phyloP scores from a whole-genome alignment of 2,113 vertebrate genomes.

The Crotalus helleri region DNA sequence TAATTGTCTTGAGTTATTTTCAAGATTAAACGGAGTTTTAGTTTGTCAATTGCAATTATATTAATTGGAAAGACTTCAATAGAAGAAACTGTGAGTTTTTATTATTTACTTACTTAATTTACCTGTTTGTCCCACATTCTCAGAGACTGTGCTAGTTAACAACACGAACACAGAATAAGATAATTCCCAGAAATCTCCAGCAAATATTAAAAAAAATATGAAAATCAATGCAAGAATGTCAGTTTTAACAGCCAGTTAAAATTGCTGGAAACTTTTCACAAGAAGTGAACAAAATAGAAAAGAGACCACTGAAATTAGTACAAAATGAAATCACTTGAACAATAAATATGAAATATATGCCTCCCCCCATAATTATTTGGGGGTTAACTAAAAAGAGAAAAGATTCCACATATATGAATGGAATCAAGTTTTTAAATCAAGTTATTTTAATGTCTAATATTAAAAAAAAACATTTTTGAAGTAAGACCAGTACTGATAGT shows the following conservation, averaged over 20 bases:
- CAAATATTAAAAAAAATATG: conserved; percentile 48
- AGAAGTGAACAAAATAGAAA: conserved; percentile 41
- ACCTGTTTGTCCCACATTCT: background rate
- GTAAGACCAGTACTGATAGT: conserved; percentile 12
- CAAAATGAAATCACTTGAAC: background rate
- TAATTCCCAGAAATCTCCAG: conserved; percentile 60
- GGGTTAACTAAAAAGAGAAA: background rate
- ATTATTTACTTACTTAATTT: background rate
- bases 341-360: background rate
- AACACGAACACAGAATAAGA: background rate
- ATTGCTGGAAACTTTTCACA: conserved; percentile 53
- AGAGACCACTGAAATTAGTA: background rate
- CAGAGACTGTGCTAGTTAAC: background rate
- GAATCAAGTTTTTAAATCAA: background rate
- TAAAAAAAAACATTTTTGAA: background rate
- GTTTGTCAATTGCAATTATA: conserved; percentile 38
- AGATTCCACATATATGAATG: conserved; percentile 12
- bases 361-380: background rate
- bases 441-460: background rate
- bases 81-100: conserved; percentile 1
- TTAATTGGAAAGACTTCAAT: conserved; percentile 64
- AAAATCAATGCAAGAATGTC: background rate
- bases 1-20: conserved; percentile 44
- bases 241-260: conserved; percentile 38
- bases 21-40: conserved; percentile 60